Conservation (phyloP, 2,888 invertebrate species). For the Stenurella melanura region DNA sequence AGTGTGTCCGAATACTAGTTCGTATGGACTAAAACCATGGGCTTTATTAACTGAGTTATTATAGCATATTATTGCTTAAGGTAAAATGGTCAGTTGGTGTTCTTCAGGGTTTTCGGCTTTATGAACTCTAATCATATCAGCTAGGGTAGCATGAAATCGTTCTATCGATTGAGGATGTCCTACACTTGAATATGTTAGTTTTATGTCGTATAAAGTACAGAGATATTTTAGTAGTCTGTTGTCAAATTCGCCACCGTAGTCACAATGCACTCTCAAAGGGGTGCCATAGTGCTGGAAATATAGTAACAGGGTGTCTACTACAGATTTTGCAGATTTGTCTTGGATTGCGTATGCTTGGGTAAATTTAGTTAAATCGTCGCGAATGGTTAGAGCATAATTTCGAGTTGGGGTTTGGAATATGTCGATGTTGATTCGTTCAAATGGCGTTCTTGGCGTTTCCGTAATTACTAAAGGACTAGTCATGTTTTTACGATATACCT, state of each 20-base stretch:
- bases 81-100: slow-evolving; percentile 40
- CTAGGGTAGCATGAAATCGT: slow-evolving; percentile 43
- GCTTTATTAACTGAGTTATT: neutral
- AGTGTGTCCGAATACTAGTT: slow-evolving; percentile 50
- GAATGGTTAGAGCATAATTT: no score
- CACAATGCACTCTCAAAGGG: slow-evolving; percentile 15
- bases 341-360: no score
- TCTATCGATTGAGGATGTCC: slow-evolving; percentile 37
- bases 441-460: no score
- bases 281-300: slow-evolving; percentile 31
- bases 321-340: neutral
- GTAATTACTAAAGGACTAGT: no score
- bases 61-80: slow-evolving; percentile 45
- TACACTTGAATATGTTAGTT: slow-evolving; percentile 19
- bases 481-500: no score
- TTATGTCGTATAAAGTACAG: slow-evolving; percentile 18
- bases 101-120: slow-evolving; percentile 7
- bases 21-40: slow-evolving; percentile 19
- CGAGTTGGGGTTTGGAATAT: no score
- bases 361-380: no score
- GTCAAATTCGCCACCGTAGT: slow-evolving; percentile 35
- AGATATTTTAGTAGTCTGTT: slow-evolving; percentile 27
- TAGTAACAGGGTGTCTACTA: slow-evolving; percentile 13
- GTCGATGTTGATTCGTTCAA: no score
- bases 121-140: no score